Evolutionary conservation across 2,797 vertebrate species (phyloP).

Genomic region (Characodon lateralis): DNA sequence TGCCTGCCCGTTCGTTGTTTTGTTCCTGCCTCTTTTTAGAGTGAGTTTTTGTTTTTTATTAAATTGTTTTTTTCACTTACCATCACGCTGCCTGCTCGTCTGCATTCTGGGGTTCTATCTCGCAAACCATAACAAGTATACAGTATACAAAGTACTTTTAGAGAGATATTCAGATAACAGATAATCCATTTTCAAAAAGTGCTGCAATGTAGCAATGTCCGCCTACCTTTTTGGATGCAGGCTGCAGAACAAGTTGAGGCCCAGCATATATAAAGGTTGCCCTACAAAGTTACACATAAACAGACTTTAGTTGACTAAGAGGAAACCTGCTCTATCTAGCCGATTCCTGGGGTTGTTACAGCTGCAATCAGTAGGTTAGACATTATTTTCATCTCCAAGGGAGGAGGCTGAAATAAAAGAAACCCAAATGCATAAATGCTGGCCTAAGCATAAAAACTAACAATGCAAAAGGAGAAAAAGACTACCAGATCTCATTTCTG

Average conservation of each 20-base stretch:
- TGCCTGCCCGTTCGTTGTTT: too few species aligned
- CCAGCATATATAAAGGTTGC: slow-evolving; percentile 31
- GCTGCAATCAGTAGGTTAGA: slow-evolving; percentile 22
- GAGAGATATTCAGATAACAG: neutral
- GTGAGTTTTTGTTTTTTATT: too few species aligned
- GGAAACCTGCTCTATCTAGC: slow-evolving; percentile 33
- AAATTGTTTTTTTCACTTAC: too few species aligned
- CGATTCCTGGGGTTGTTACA: slow-evolving; percentile 13
- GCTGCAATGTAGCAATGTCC: neutral
- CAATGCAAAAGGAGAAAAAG: neutral
- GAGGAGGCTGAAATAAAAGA: neutral
- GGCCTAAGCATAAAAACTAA: neutral
- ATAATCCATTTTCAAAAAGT: neutral
- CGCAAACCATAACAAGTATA: too few species aligned
- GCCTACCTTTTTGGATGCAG: slow-evolving; percentile 53
- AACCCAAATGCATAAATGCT: neutral
- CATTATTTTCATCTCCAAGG: slow-evolving; percentile 18
- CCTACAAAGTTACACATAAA: slow-evolving; percentile 52
- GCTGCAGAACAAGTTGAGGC: slow-evolving; percentile 7
- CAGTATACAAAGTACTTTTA: neutral
- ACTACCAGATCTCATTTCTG: neutral
- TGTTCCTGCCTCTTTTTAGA: too few species aligned
- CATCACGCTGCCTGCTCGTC: too few species aligned
- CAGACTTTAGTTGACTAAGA: slow-evolving; percentile 45
- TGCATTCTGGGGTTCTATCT: too few species aligned